These are phyloP conservation scores for Tangara arthus DNA, from an alignment of 2,797 vertebrate species.

Conservation along the genomic window DNA sequence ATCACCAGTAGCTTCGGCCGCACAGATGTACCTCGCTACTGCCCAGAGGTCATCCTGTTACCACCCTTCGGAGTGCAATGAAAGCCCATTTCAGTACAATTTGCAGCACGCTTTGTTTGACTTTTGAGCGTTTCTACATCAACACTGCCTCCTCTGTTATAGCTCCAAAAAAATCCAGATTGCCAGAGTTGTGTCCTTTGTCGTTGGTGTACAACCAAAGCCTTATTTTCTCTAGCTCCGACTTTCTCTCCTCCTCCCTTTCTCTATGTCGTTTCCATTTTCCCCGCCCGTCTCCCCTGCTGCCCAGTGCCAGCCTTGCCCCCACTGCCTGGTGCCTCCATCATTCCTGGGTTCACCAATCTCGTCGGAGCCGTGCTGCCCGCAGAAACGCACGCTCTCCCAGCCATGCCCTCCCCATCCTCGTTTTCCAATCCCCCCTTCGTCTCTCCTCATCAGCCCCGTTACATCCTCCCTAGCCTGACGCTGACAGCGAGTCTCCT, in stretches of 20 bases:
- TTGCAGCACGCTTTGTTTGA: not conserved
- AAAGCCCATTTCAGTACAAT: not conserved
- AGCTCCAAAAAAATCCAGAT: not conserved
- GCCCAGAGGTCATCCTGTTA: not conserved
- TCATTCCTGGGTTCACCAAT: not conserved
- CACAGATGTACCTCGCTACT: not conserved
- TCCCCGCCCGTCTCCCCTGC: not conserved
- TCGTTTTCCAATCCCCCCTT: not conserved
- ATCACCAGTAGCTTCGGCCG: not conserved
- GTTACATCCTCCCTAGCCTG: constrained; percentile 9
- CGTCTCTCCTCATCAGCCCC: not conserved
- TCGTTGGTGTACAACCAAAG: not conserved
- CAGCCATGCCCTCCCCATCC: not conserved
- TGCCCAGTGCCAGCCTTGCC: not conserved
- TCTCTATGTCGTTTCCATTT: not conserved
- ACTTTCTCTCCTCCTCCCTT: not conserved
- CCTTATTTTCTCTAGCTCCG: not conserved
- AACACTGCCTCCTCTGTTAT: not conserved
- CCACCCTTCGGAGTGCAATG: not conserved
- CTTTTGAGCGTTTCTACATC: not conserved
- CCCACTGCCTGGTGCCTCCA: not conserved
- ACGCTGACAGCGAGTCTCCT: constrained; percentile 32
- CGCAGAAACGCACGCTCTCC: not conserved
- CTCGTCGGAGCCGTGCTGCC: not conserved
- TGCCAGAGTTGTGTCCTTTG: not conserved